A percentile compares a stretch with the other conserved stretches of the same genome.
Conservation (phyloP, 1,140 invertebrate species). For the Sycobia sp. region DNA sequence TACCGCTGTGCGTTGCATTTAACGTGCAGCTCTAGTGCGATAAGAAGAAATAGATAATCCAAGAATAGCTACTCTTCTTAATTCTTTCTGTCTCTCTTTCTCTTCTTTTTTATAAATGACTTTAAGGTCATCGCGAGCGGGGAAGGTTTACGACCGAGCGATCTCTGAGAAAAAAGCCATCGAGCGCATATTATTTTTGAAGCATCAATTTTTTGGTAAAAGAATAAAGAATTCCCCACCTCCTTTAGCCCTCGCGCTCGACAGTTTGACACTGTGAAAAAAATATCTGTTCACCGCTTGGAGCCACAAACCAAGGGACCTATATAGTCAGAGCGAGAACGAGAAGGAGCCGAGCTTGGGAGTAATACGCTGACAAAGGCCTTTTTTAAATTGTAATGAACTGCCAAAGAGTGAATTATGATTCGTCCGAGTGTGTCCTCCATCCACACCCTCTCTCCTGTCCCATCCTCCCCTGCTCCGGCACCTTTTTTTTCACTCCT, state of each 20-base stretch:
- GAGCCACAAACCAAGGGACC: not conserved
- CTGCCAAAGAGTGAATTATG: slow-evolving; percentile 64
- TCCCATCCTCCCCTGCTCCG: slow-evolving; percentile 3
- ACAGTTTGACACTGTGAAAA: slow-evolving; percentile 34
- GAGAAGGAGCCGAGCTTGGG: slow-evolving; percentile 28
- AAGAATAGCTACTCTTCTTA: too few relatives aligned
- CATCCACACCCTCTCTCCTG: slow-evolving; percentile 38
- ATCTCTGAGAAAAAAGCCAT: slow-evolving; percentile 27
- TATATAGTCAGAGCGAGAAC: not conserved
- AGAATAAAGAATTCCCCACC: slow-evolving; percentile 30
- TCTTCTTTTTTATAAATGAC: slow-evolving; percentile 13
- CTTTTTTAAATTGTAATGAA: slow-evolving; percentile 64
- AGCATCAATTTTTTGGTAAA: slow-evolving; percentile 12
- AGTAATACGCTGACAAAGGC: slow-evolving; percentile 40
- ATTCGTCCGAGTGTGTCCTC: slow-evolving; percentile 54
- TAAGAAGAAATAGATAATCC: too few relatives aligned
- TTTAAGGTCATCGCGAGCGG: slow-evolving; percentile 1
- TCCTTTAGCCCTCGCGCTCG: slow-evolving; percentile 7
- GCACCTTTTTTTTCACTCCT: slow-evolving; percentile 18
- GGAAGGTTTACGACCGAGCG: slow-evolving; percentile 28
- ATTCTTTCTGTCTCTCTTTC: too few relatives aligned
- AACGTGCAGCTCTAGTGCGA: too few relatives aligned
- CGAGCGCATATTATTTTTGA: not conserved
- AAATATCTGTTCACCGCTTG: slow-evolving; percentile 33
- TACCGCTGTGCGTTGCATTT: too few relatives aligned